phyloP scores from a whole-genome alignment of 2,888 invertebrate species.

The Caenorhabditis imperialis region DNA sequence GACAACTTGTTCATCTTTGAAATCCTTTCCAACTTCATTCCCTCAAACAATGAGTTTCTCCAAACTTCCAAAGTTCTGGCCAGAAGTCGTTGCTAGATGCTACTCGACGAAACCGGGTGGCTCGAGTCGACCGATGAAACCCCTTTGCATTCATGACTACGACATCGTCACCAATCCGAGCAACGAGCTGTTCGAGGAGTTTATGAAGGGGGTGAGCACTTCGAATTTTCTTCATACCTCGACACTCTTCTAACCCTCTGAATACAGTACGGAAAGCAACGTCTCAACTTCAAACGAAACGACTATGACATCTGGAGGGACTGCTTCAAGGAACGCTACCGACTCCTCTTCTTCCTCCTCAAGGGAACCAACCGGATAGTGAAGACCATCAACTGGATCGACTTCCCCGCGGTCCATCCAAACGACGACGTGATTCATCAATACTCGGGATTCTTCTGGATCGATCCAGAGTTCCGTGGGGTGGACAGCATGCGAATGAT shows the following conservation, averaged over 20 bases:
- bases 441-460: slow-evolving; percentile 34
- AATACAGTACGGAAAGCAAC: slow-evolving; percentile 34
- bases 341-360: neutral
- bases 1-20: slow-evolving; percentile 1
- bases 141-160: no score
- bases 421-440: slow-evolving; percentile 15
- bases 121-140: no score
- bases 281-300: slow-evolving; percentile 21
- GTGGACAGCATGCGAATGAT: slow-evolving; percentile 13
- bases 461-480: slow-evolving; percentile 22
- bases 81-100: slow-evolving; percentile 4
- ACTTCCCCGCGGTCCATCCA: neutral
- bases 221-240: no score
- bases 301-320: slow-evolving; percentile 25
- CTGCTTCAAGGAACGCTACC: slow-evolving; percentile 9
- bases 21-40: neutral
- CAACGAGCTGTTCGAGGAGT: slow-evolving; percentile 16
- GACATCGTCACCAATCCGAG: slow-evolving; percentile 19
- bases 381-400: slow-evolving; percentile 1
- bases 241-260: no score
- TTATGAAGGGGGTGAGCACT: slow-evolving; percentile 21
- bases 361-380: slow-evolving; percentile 4
- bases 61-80: neutral
- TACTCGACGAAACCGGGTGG: no score
- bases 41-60: neutral